A percentile compares a stretch with the other conserved stretches of the same genome.
Conservation (phyloP, 2,888 invertebrate genomes). For the Oegoconia quadripuncta region DNA sequence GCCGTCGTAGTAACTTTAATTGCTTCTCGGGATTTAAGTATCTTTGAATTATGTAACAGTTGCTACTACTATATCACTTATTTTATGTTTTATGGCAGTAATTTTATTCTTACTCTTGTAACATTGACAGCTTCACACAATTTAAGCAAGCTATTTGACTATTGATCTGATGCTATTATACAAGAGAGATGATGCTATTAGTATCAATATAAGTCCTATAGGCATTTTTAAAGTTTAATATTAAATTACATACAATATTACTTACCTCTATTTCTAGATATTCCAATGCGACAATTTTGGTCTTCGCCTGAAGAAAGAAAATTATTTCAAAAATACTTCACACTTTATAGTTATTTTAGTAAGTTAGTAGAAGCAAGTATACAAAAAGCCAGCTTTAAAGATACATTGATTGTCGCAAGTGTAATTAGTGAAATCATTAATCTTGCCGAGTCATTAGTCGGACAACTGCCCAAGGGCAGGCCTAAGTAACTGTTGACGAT, state of each 20-base stretch:
- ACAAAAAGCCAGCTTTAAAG: constrained; percentile 56
- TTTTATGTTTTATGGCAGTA: constrained; percentile 9
- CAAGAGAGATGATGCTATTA: background rate
- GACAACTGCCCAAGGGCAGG: constrained; percentile 65
- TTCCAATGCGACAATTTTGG: too few species aligned
- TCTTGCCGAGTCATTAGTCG: constrained; percentile 65
- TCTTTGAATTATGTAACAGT: constrained; percentile 22
- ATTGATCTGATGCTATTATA: background rate
- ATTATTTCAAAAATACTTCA: background rate
- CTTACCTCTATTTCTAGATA: too few species aligned
- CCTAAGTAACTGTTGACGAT: constrained; percentile 69
- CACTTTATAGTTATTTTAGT: background rate
- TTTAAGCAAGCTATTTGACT: too few species aligned
- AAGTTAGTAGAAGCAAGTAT: constrained; percentile 18
- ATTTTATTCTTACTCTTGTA: too few species aligned
- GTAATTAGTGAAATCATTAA: constrained; percentile 74
- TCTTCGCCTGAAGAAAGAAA: background rate
- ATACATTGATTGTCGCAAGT: constrained; percentile 67
- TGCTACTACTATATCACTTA: constrained; percentile 14
- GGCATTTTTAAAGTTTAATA: too few species aligned
- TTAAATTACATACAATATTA: too few species aligned
- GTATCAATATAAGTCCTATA: background rate
- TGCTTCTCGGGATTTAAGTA: constrained; percentile 34
- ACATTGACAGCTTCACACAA: too few species aligned
- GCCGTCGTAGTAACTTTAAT: constrained; percentile 34